These are phyloP conservation scores for Tenthredo amoena DNA, from an alignment of 2,888 invertebrate species.

Conservation along the genomic window DNA sequence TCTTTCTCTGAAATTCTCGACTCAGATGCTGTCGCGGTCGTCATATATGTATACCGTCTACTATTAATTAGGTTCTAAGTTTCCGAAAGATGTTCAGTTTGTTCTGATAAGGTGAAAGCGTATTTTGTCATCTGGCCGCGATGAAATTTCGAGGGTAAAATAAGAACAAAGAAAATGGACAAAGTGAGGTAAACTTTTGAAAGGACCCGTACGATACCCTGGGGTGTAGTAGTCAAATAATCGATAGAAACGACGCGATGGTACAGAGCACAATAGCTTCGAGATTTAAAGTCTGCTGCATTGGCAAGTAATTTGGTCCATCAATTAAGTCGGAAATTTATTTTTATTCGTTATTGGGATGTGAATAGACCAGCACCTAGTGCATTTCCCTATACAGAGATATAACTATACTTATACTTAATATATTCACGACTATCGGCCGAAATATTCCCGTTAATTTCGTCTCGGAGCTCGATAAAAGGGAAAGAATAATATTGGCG, in stretches of 20 bases:
- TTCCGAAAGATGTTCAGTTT: background rate
- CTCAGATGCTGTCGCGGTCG: background rate
- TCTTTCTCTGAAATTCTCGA: background rate
- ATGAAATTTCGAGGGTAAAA: background rate
- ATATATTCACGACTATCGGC: background rate
- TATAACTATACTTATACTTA: background rate
- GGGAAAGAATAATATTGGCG: background rate
- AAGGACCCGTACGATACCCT: background rate
- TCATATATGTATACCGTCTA: background rate
- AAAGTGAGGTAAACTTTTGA: slow-evolving; percentile 14
- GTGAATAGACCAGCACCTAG: background rate
- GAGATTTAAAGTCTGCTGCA: slow-evolving; percentile 34
- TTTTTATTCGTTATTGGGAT: slow-evolving; percentile 34
- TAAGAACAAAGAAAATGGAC: background rate
- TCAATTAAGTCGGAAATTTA: slow-evolving; percentile 34
- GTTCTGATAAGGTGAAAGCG: background rate
- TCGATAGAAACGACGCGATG: slow-evolving; percentile 24
- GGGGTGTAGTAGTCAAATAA: slow-evolving; percentile 27
- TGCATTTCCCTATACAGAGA: background rate
- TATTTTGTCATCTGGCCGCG: background rate
- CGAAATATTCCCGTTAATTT: slow-evolving; percentile 18
- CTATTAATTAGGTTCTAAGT: background rate
- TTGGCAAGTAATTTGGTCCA: slow-evolving; percentile 28
- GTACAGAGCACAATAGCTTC: slow-evolving; percentile 22
- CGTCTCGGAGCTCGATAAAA: background rate